Conservation (phyloP, 2,888 invertebrate species). For the Epinotia demarniana region DNA sequence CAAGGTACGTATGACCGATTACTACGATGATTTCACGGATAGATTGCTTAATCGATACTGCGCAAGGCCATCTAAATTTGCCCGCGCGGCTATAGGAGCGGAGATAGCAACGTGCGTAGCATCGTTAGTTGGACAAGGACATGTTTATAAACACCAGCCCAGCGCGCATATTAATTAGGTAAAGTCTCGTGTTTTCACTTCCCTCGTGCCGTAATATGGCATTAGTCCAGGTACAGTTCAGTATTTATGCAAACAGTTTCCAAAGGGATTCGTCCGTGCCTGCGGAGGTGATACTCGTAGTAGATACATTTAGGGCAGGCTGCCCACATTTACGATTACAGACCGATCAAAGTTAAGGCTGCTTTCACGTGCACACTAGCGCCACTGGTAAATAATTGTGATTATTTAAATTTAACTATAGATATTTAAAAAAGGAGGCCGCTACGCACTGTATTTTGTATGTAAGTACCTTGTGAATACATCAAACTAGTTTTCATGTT, state of each 20-base stretch:
- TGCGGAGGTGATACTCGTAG: no score
- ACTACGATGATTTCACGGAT: background rate
- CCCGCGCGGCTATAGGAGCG: slow-evolving; percentile 5
- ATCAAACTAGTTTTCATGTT: no score
- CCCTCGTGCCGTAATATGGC: background rate
- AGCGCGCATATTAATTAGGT: slow-evolving; percentile 31
- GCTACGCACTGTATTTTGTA: no score
- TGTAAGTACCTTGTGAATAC: no score
- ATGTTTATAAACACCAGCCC: slow-evolving; percentile 35
- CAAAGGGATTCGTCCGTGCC: no score
- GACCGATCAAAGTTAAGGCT: no score
- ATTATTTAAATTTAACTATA: no score
- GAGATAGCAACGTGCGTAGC: slow-evolving; percentile 21
- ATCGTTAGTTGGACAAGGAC: slow-evolving; percentile 25
- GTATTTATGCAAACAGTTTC: background rate
- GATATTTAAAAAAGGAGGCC: no score
- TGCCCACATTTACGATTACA: no score
- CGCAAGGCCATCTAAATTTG: slow-evolving; percentile 22
- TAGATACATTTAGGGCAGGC: no score
- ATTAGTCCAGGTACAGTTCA: background rate
- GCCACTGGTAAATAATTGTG: no score
- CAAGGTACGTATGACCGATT: background rate
- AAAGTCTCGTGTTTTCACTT: slow-evolving; percentile 28
- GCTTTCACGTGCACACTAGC: no score
- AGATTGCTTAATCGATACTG: slow-evolving; percentile 18